Evolutionary conservation across 2,797 vertebrate species (phyloP).

Genomic region (Chaetophractus vellerosus): DNA sequence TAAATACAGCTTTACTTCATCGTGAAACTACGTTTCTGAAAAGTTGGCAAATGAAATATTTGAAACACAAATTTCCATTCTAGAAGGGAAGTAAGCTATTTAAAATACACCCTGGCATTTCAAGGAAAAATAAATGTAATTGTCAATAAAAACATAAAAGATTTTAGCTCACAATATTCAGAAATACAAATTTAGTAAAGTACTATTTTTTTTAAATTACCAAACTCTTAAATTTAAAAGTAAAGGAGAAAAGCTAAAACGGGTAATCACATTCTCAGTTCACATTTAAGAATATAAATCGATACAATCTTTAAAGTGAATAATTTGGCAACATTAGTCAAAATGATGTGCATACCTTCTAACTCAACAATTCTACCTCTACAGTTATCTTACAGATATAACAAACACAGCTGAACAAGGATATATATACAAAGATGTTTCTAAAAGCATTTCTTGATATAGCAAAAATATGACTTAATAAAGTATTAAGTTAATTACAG

Average conservation of each 20-base stretch:
- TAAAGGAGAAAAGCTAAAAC: not conserved
- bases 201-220: not conserved
- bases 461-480: conserved; percentile 17
- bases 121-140: conserved; percentile 38
- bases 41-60: conserved; percentile 1
- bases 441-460: not conserved
- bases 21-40: not conserved
- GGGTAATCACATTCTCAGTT: not conserved
- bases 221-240: not conserved
- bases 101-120: not conserved
- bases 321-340: conserved; percentile 28
- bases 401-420: not conserved
- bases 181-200: conserved; percentile 1
- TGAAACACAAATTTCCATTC: conserved; percentile 42
- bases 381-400: not conserved
- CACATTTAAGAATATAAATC: conserved; percentile 11
- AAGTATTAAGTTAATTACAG: not conserved
- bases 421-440: not conserved
- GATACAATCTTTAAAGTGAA: not conserved
- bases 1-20: conserved; percentile 27
- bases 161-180: not conserved
- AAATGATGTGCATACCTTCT: not conserved
- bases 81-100: conserved; percentile 18
- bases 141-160: conserved; percentile 29
- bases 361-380: not conserved